Evolutionary conservation across 2,113 vertebrate genomes (phyloP), one percentile per base, ranked within the genome.

Genomic region (Dipodomys spectabilis): DNA sequence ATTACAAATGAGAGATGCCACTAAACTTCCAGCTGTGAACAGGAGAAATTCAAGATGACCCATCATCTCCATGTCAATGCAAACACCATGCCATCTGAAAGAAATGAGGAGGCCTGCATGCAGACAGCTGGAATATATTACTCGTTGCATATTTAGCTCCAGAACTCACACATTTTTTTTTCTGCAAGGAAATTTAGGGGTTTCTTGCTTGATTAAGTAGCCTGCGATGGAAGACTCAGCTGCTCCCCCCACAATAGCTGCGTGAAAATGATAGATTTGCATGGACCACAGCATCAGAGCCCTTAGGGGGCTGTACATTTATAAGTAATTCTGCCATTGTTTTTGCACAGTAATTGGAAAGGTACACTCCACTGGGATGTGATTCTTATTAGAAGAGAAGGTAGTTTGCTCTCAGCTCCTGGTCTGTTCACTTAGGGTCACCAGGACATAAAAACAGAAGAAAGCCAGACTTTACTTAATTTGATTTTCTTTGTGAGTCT

Each of bases 291-390:
- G 92, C 85, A 68, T 62, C n/a, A 93, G 80, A 96, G 96, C 95
- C 97, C 97, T 95, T 81, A 93, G 93, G 96, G 95, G 88, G 65
- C 96, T 96, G 90, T 78, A 88, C 92, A 94, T 93, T 96, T 95
- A 96, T 93, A 95, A 96, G 88, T 96, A 95, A 96, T 93, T 93
- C 92, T 95, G 82, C 96, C 72, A 87, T 96, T 97, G 97, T 97
- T 96, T 97, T 96, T 95, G 95, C 96, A 97, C 96, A 93, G 83
- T 95, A 95, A 97, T 97, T 97, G 96, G 88, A 97, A 96, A 93
- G 30, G 75, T 97, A 94, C 85, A 67, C 94, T 93, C 94, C 95
- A 19, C 86, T 69, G 94, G 88, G 88, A 90, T 93, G 80, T 95
- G 96, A 96, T 92, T 96, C 93, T 96, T 95, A 95, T 96, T 97